Percentiles rank a stretch among this genome's conserved stretches.
Conservation (phyloP, 2,113 vertebrate genomes). For the Capreolus pygargus region DNA sequence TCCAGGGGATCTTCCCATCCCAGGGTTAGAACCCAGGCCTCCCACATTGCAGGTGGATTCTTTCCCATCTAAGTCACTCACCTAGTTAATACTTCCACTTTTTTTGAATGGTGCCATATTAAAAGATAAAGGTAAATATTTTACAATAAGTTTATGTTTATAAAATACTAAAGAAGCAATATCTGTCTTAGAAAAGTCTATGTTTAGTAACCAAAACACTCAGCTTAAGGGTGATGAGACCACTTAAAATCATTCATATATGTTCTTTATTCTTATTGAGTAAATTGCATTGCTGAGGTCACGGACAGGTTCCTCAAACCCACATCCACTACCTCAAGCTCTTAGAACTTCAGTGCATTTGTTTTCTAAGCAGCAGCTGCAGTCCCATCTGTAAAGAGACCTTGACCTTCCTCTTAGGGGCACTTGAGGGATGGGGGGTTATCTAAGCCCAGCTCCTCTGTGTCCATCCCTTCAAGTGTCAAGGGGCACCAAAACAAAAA, state of each 20-base stretch:
- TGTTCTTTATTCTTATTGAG: background rate
- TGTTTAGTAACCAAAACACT: background rate
- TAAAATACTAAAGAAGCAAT: background rate
- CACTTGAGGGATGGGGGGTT: fast-evolving
- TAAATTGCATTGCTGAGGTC: background rate
- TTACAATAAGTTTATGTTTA: background rate
- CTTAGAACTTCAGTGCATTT: background rate
- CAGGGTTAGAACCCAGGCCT: background rate
- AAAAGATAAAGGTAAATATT: background rate
- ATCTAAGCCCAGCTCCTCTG: fast-evolving
- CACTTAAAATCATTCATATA: background rate
- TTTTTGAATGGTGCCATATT: background rate
- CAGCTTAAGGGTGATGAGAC: background rate
- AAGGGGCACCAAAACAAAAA: background rate
- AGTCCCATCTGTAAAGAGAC: fast-evolving
- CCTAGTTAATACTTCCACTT: background rate
- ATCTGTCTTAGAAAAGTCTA: background rate
- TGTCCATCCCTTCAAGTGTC: no score
- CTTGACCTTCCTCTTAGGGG: background rate
- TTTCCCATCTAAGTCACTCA: background rate
- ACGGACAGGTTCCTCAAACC: background rate
- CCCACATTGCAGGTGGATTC: background rate
- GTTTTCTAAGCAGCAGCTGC: background rate
- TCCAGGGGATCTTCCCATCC: background rate
- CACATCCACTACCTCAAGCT: background rate